Base-by-base conservation (phyloP, 2,113 vertebrate species). In the Tricholaema leucomelas region DNA sequence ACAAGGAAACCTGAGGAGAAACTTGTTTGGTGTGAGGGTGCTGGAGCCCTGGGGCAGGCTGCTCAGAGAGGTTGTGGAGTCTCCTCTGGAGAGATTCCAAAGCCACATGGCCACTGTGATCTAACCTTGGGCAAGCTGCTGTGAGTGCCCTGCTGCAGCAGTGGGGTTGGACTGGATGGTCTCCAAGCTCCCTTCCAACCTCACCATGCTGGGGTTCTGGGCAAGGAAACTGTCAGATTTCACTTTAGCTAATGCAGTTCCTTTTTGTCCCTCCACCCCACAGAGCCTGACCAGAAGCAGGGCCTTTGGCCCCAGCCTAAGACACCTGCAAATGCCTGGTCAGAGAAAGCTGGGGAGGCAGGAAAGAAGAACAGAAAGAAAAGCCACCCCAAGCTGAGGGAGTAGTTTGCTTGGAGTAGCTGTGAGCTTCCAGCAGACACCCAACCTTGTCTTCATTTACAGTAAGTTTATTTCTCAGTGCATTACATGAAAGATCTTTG, bases 401-500 rank as follows among this genome's bases (percentile, higher is more conserved):
- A 42, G 55, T 30, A 64, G 54, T 72, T 73, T 36, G 60, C 64
- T 55, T 66, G 36, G 55, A 80, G 67, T 38, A 19, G n/a, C 48
- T 42, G 48, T 75, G 60, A 77, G 21, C 79, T 38, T 15, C 0
- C 21, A 21, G 64, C 38, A 93, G 58, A 85, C 70, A 81, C 54
- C 65, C 56, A 67, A 82, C 64, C 55, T 8, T n/a, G 13, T 6
- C 19, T 8, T 94, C 87, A 88, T 60, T 93, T 96, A 97, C 93
- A 97, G 94, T 90, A 97, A 94, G 95, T 97, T 97, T 97, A 97
- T 97, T 97, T 97, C 85, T 97, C 97, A 97, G 97, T 97, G 97
- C 97, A 97, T 97, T 97, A 97, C 95, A 97, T 97, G 96, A 96
- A 96, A 97, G 81, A 94, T 94, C 92, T 96, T 97, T 96, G 96